Evolutionary conservation across 2,888 invertebrate genomes (phyloP).

Genomic region (Ectemnius continuus): DNA sequence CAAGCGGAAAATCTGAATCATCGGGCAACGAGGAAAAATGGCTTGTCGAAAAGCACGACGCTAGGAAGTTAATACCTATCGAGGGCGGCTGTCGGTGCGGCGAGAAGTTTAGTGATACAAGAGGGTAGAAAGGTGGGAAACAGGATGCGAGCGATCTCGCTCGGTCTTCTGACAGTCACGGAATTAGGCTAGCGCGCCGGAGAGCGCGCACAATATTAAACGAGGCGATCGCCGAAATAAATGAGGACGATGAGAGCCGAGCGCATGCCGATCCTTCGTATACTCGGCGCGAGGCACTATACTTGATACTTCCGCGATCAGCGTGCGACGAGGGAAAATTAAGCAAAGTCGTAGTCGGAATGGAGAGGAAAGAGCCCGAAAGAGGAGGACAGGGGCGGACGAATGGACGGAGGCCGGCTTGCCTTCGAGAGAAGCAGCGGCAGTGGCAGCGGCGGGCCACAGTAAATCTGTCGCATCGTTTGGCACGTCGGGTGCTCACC

Average conservation of each 20-base stretch:
- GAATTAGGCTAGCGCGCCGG: too few relatives aligned
- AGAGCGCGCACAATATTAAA: slow-evolving; percentile 27
- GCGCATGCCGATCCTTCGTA: slow-evolving; percentile 38
- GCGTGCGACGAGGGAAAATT: slow-evolving; percentile 41
- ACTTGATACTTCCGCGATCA: slow-evolving; percentile 49
- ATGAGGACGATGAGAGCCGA: slow-evolving; percentile 48
- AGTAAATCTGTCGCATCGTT: slow-evolving; percentile 61
- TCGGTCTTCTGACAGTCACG: not conserved
- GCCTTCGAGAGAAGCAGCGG: too few relatives aligned
- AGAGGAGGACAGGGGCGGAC: not conserved
- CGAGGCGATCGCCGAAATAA: slow-evolving; percentile 44
- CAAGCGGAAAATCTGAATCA: slow-evolving; percentile 4
- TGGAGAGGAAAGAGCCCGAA: slow-evolving; percentile 41
- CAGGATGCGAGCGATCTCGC: not conserved
- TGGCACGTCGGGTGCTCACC: slow-evolving; percentile 53
- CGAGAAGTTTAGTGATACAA: too few relatives aligned
- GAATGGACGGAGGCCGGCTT: too few relatives aligned
- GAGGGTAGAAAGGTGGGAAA: too few relatives aligned
- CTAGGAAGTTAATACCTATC: too few relatives aligned
- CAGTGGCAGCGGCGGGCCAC: slow-evolving; percentile 25
- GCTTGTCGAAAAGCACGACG: not conserved
- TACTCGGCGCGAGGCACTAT: slow-evolving; percentile 33
- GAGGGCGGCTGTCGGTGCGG: too few relatives aligned
- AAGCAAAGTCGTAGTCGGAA: slow-evolving; percentile 47
- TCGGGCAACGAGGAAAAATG: not conserved